Evolutionary conservation across 2,888 invertebrate genomes (phyloP).

Genomic region (Amphiduros pacificus): DNA sequence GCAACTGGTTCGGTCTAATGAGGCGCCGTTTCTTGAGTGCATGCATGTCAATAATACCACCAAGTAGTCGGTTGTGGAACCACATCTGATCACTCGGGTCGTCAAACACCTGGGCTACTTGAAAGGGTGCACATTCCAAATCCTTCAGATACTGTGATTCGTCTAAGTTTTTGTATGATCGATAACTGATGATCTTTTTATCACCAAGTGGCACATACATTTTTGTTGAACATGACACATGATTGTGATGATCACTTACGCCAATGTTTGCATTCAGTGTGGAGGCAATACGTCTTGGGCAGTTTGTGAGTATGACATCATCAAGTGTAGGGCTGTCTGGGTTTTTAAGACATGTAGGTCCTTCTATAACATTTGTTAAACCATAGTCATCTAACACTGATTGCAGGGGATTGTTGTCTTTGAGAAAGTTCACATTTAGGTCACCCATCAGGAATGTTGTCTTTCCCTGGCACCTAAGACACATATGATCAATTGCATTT

Average conservation of each 20-base stretch:
- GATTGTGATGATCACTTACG: background rate
- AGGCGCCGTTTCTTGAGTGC: background rate
- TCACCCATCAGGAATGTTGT: background rate
- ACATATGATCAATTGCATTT: background rate
- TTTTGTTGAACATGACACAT: background rate
- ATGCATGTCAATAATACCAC: too few relatives aligned
- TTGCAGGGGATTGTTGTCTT: background rate
- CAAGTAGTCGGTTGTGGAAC: background rate
- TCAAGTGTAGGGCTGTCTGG: background rate
- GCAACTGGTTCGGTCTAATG: background rate
- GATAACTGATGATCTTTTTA: background rate
- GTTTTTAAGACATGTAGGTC: background rate
- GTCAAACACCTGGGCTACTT: too few relatives aligned
- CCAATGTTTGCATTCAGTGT: background rate
- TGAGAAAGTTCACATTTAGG: background rate
- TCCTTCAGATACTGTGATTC: too few relatives aligned
- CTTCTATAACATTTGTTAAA: background rate
- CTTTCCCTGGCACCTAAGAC: background rate
- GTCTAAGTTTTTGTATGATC: background rate
- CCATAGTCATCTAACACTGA: background rate
- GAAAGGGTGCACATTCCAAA: too few relatives aligned
- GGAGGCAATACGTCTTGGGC: background rate
- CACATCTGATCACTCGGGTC: background rate
- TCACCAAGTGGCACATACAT: background rate
- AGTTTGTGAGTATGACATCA: background rate